phyloP scores from a whole-genome alignment of 2,113 vertebrate species.

The Genyomyrus donnyi region DNA sequence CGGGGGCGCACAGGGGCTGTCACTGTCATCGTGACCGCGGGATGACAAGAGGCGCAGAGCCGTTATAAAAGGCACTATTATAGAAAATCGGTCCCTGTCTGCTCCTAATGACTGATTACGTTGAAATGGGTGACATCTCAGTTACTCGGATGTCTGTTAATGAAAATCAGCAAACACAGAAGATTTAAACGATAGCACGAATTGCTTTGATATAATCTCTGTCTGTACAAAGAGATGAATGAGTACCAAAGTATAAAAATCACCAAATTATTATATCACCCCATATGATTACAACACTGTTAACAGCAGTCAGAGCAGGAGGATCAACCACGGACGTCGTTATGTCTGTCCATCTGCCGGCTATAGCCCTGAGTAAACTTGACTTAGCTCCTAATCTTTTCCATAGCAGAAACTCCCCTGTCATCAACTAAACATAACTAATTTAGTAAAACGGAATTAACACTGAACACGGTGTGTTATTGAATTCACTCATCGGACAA shows the following conservation, averaged over 20 bases:
- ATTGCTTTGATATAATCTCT: not conserved
- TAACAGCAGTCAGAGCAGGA: not conserved
- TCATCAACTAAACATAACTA: not conserved
- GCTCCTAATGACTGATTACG: not conserved
- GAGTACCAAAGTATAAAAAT: not conserved
- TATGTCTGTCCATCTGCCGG: no score
- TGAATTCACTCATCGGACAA: not conserved
- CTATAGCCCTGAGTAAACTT: no score
- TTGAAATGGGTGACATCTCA: not conserved
- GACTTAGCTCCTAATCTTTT: no score
- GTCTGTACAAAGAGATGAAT: not conserved
- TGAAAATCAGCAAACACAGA: not conserved
- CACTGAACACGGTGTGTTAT: not conserved
- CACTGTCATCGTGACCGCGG: not conserved
- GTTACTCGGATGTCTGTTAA: not conserved
- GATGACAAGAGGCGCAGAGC: not conserved
- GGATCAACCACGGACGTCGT: not conserved
- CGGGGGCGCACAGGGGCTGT: not conserved
- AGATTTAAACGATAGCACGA: not conserved
- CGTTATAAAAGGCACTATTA: not conserved
- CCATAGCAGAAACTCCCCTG: no score
- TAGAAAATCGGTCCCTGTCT: not conserved
- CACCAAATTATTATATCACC: not conserved
- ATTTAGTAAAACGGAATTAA: not conserved
- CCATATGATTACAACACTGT: not conserved